Base-by-base conservation (phyloP, 2,888 invertebrate species). In the Protodeltote pygarga region DNA sequence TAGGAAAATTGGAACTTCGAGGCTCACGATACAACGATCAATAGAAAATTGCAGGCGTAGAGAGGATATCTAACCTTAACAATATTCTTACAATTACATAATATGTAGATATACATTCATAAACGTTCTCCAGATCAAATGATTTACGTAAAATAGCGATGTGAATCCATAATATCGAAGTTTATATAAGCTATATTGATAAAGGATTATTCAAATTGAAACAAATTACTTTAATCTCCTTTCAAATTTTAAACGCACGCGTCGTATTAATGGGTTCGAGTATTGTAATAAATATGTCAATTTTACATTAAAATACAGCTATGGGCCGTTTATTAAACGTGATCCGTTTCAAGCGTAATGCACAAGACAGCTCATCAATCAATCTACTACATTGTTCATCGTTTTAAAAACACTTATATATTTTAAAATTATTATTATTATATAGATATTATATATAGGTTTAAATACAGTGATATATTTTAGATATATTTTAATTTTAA, bases 401-500 rank as follows among this genome's bases (percentile, higher is more conserved):
- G 34, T 32, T 46, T 37, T 47, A 25, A 24, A 63, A 50, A 50
- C 48, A 46, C 52, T 64, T 37, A 41, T 42, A 34, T 42, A 52
- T 46, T 45, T 48, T 47, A 50, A 66, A 60, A 41, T 63, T 60
- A 63, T 51, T 21, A 20, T n/a, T n/a, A n/a, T n/a, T n/a, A 54
- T 62, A 60, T 52, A 47, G 19, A 47, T 19, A 58, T 42, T 58
- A 59, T 40, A 60, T 59, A 61, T 40, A 31, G 10, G 9, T 54
- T 60, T 55, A 49, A 60, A 51, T 58, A 58, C 49, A 63, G 21
- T 65, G 60, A 65, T 60, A 73, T 60, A 65, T 53, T 70, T 68
- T 60, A 57, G 63, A 65, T 60, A 66, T 68, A 77, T 68, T 78
- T 77, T 70, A 71, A 75, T 78, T 79, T 76, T 86, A 84, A 84